Conservation (phyloP, 2,888 invertebrate species). For the Neocrepidodera transversa region DNA sequence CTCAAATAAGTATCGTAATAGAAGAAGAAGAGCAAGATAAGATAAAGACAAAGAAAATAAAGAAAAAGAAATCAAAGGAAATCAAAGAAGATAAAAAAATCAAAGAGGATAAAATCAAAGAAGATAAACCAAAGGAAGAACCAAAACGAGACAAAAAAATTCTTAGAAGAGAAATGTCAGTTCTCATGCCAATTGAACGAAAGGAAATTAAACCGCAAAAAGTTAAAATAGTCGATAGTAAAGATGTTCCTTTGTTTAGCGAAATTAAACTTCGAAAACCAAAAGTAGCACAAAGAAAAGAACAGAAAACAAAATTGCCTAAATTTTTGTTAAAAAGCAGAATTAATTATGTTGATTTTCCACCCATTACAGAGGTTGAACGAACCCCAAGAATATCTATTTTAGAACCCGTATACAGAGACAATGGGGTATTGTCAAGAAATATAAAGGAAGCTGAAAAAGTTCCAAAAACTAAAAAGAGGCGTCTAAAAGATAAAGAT, state of each 20-base stretch:
- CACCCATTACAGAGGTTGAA: conserved; percentile 54
- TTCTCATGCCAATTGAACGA: conserved; percentile 55
- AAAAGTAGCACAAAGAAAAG: conserved; percentile 51
- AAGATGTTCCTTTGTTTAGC: conserved; percentile 61
- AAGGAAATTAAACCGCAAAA: conserved; percentile 69
- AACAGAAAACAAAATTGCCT: conserved; percentile 62
- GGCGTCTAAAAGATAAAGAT: conserved; percentile 57
- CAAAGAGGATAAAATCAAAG: conserved; percentile 22
- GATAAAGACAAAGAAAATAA: conserved; percentile 33
- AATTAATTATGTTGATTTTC: conserved; percentile 65
- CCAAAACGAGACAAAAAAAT: conserved; percentile 43
- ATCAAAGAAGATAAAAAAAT: conserved; percentile 29
- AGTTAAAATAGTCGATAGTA: conserved; percentile 67
- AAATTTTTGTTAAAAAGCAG: conserved; percentile 76
- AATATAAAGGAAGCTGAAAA: conserved; percentile 62
- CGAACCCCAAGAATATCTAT: conserved; percentile 54
- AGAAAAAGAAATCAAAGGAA: conserved; percentile 48
- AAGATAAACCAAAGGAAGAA: conserved; percentile 45
- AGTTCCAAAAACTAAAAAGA: conserved; percentile 53
- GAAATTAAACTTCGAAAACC: conserved; percentile 69
- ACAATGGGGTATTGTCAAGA: conserved; percentile 61
- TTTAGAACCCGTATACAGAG: conserved; percentile 54
- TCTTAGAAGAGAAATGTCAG: conserved; percentile 47
- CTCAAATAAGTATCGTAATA: conserved; percentile 58
- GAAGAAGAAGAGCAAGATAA: conserved; percentile 41